Percentiles rank a stretch among this genome's conserved stretches.
phyloP scores from a whole-genome alignment of 2,797 vertebrate species.

The Rhabdophis nuchalis region DNA sequence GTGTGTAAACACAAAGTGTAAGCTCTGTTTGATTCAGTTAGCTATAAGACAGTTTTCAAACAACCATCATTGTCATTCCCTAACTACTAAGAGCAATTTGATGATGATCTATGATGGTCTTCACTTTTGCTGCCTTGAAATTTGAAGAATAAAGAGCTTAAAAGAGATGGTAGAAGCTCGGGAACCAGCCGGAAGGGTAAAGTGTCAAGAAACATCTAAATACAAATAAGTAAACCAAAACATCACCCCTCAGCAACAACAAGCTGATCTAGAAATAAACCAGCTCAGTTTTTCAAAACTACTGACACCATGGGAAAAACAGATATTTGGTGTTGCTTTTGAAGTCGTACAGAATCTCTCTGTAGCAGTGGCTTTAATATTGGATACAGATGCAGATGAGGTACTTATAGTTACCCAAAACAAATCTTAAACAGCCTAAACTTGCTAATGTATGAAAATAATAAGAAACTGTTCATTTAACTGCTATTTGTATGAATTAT shows the following conservation, averaged over 20 bases:
- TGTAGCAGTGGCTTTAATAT: background rate
- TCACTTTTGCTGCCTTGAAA: background rate
- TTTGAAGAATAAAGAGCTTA: background rate
- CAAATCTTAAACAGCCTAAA: background rate
- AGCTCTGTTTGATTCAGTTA: background rate
- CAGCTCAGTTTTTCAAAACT: background rate
- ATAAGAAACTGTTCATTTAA: background rate
- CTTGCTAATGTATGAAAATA: background rate
- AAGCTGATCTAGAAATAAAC: background rate
- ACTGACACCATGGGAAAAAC: background rate
- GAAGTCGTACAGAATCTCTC: background rate
- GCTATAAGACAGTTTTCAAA: background rate
- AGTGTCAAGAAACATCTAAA: background rate
- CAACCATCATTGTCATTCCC: background rate
- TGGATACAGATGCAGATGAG: background rate
- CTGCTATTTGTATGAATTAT: background rate
- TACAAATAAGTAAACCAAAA: background rate
- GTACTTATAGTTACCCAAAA: background rate
- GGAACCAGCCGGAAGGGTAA: background rate
- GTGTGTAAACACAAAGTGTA: background rate
- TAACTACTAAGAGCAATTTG: background rate
- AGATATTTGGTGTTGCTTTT: background rate
- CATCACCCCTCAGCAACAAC: background rate
- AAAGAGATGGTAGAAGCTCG: background rate
- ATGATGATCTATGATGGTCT: background rate